Evolutionary conservation across 2,797 vertebrate genomes (phyloP).

Genomic region (Spinus pinus): DNA sequence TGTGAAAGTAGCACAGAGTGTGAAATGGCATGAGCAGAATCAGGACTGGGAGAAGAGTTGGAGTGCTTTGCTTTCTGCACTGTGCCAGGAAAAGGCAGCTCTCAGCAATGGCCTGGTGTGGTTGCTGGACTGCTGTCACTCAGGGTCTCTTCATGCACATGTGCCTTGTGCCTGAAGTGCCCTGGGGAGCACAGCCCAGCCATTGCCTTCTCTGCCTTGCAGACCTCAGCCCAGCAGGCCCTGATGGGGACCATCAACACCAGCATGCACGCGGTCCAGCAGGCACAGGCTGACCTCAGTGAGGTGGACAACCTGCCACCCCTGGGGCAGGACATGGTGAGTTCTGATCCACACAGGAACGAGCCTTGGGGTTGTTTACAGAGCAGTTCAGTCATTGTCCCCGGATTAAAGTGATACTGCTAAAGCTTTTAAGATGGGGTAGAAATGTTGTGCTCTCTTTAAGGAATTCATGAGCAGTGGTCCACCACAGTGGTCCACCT

Average conservation of each 20-base stretch:
- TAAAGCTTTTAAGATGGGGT: neutral
- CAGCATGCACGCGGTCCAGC: conserved; percentile 96
- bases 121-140: neutral
- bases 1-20: neutral
- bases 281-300: conserved; percentile 90
- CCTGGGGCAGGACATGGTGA: conserved; percentile 97
- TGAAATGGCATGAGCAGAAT: neutral
- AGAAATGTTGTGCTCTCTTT: neutral
- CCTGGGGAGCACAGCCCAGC: neutral
- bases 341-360: neutral
- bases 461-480: neutral
- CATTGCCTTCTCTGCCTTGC: conserved; percentile 6
- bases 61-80: neutral
- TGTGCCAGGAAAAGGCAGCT: neutral
- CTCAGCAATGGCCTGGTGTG: neutral
- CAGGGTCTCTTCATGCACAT: accelerated
- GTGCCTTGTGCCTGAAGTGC: neutral
- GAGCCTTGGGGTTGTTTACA: neutral
- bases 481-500: neutral
- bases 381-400: neutral
- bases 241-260: conserved; percentile 98
- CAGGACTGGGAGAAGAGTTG: neutral
- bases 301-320: conserved; percentile 92
- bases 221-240: conserved; percentile 96
- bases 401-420: neutral